Conservation (phyloP, 2,113 vertebrate genomes). For the Penelope pileata region DNA sequence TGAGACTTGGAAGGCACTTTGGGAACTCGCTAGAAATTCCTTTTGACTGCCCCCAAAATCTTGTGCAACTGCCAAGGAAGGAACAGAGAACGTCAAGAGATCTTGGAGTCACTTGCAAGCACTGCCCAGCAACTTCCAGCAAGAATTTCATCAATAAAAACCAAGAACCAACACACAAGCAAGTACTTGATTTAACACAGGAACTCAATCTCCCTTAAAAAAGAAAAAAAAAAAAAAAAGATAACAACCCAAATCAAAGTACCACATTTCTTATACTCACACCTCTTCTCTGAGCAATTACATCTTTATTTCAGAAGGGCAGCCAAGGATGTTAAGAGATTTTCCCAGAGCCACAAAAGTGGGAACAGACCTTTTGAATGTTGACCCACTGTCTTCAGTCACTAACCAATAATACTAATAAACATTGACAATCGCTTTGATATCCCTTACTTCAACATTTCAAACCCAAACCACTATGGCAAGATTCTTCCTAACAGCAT, state of each 20-base stretch:
- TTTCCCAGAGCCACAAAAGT: background rate
- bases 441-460: background rate
- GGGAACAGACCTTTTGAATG: background rate
- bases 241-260: background rate
- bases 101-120: background rate
- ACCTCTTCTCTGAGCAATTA: background rate
- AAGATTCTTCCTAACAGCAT: background rate
- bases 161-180: background rate
- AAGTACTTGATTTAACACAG: background rate
- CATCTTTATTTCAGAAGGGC: background rate
- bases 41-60: constrained; percentile 81
- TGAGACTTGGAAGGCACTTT: constrained; percentile 60
- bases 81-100: background rate
- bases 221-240: background rate
- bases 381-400: background rate
- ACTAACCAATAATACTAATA: background rate
- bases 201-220: background rate
- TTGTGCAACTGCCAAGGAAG: constrained; percentile 76
- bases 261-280: background rate
- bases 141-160: background rate
- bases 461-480: background rate
- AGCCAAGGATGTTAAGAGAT: background rate
- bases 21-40: background rate
- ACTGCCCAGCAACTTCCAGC: background rate
- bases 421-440: background rate